Percentiles rank a stretch among this genome's conserved stretches.
Conservation (phyloP, 2,113 vertebrate genomes). For the Gallinago undulata region DNA sequence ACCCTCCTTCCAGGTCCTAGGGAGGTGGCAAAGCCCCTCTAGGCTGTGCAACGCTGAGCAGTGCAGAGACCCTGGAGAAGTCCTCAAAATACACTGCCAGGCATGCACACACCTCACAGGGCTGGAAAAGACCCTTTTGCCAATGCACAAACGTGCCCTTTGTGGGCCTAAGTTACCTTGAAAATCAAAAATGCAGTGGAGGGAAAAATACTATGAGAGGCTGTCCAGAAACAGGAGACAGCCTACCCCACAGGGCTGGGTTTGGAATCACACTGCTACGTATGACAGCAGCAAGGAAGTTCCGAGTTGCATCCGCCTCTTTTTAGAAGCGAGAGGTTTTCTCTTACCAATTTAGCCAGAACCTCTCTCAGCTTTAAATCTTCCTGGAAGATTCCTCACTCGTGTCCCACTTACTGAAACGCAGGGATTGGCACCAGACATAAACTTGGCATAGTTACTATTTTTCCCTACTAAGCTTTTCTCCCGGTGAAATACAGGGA, state of each 20-base stretch:
- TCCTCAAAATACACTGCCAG: neutral
- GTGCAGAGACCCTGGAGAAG: neutral
- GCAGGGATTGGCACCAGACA: neutral
- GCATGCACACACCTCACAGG: neutral
- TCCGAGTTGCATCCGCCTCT: neutral
- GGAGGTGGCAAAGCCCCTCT: neutral
- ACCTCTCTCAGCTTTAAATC: neutral
- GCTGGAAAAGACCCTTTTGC: neutral
- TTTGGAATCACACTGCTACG: neutral
- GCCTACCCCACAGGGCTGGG: neutral
- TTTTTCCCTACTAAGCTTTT: neutral
- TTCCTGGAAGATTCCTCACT: neutral
- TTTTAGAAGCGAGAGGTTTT: neutral
- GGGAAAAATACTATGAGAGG: neutral
- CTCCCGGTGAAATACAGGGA: neutral
- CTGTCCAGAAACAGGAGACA: neutral
- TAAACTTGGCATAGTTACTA: neutral
- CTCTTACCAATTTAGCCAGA: neutral
- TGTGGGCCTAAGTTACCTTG: neutral
- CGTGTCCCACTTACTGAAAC: neutral
- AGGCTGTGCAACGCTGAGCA: neutral
- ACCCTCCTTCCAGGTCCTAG: neutral
- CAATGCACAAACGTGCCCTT: neutral
- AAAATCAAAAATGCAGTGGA: neutral
- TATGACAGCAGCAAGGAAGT: neutral